Evolutionary conservation across 2,797 vertebrate genomes (phyloP), one percentile per base, ranked within the genome.

Genomic region (Chiloscyllium punctatum): DNA sequence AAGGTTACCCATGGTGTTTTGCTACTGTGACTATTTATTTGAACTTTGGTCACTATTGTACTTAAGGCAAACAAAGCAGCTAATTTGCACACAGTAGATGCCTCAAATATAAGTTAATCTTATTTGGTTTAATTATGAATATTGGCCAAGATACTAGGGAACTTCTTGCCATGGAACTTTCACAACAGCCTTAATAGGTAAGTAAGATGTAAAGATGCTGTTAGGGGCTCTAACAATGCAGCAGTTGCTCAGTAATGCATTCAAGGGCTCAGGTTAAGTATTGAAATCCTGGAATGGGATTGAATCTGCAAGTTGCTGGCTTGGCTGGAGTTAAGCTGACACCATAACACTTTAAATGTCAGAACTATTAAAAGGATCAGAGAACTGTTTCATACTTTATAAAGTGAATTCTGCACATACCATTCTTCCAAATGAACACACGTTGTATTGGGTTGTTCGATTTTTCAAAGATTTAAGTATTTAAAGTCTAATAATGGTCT

Each of bases 371-470:
- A 84, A 84, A 69, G n/a, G 37, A 69, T 68, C n/a, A 18, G 62
- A 42, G 21, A 92, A 25, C 33, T 68, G 37, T 53, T 66, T 91
- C 21, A 4, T 37, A 23, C 37, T 91, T 69, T 23, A 90, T 62
- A 30, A 88, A 88, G 16, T 48, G 27, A 71, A 94, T 94, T 94
- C 94, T 16, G 42, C 71, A 95, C 94, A 95, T 95, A 77, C 16
- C 27, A 95, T 74, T 33, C 71, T 95, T 74, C 71, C 53, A 33
- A 72, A 51, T 77, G 27, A 94, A 94, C 30, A 33, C 13, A 8
- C 25, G 25, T 15, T 72, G 1, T 94, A 48, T 51, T 72, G 37
- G 25, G 27, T 74, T 53, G 48, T 77, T 77, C 48, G 51, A 95
- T 95, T 95, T 95, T 95, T 33, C 1, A 48, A 51, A 77, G 30